These are phyloP conservation scores for Xylota segnis DNA, from an alignment of 2,888 invertebrate genomes.

Conservation along the genomic window DNA sequence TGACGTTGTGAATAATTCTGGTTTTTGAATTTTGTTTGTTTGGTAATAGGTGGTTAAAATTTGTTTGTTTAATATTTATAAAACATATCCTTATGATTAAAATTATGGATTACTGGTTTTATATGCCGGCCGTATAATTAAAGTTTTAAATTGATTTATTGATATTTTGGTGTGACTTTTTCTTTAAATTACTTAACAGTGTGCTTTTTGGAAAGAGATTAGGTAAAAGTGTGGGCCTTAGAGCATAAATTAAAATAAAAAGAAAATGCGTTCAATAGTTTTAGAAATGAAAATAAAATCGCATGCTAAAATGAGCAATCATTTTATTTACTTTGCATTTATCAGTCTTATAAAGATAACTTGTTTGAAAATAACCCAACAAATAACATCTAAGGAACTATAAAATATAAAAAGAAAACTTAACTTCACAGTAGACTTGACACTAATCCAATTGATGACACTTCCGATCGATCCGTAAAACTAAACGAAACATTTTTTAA, in stretches of 20 bases:
- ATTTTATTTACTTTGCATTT: slow-evolving; percentile 37
- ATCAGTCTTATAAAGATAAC: slow-evolving; percentile 71
- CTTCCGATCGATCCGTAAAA: background rate
- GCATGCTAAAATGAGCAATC: slow-evolving; percentile 41
- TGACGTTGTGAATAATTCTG: slow-evolving; percentile 37
- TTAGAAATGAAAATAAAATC: slow-evolving; percentile 5
- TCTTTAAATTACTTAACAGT: slow-evolving; percentile 25
- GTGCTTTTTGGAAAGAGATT: slow-evolving; percentile 67
- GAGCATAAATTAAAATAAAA: slow-evolving; percentile 7
- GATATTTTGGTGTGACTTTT: slow-evolving; percentile 12
- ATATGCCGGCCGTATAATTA: background rate
- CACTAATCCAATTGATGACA: background rate
- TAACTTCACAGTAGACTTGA: background rate
- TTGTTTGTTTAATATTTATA: slow-evolving; percentile 45
- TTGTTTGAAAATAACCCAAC: slow-evolving; percentile 25
- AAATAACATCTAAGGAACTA: background rate
- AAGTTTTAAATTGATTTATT: slow-evolving; percentile 13
- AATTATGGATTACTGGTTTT: slow-evolving; percentile 20
- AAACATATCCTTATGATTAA: slow-evolving; percentile 46
- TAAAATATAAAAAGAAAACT: background rate
- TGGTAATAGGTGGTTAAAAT: slow-evolving; percentile 59
- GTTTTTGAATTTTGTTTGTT: background rate
- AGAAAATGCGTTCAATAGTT: slow-evolving; percentile 4
- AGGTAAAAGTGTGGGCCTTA: slow-evolving; percentile 18
- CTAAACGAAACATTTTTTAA: background rate